Base-by-base conservation (phyloP, 53 echinoderm and acorn worm species). In the Antedon mediterranea region DNA sequence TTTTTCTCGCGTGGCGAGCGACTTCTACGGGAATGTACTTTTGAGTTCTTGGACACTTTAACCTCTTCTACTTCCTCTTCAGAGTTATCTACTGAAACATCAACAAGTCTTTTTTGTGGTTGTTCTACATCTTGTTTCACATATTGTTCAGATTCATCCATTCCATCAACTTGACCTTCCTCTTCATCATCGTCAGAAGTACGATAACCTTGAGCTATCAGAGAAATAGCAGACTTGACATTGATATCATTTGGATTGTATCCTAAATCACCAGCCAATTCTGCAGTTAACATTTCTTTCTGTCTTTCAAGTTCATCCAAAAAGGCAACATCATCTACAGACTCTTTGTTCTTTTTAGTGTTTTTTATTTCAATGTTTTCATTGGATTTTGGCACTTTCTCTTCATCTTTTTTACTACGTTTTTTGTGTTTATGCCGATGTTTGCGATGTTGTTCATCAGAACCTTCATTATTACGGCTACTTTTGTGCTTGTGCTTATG, bases 221-320 rank as follows among this genome's bases (percentile, higher is more conserved):
- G 43, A 77, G 83, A 81, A 84, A 88, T 85, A 13, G 82, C 90
- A 28, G 94, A 91, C 75, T 89, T 81, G 75, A 84, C 78, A 75
- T 88, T 82, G 30, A 86, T 78, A 32, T 82, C 86, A 34, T 84
- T 80, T 29, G 84, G 84, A 41, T 79, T 80, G 37, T 43, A 30
- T 72, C 86, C 87, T 72, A 80, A 83, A 80, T 87, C 81, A 71
- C 78, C 87, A 80, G 87, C 82, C 34, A 97, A 82, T 72, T 92
- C 89, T 4, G 89, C 90, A 83, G 92, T 92, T 18, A 97, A 78
- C 23, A 89, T 84, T 11, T 87, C 85, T 71, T 97, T 97, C 82
- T 97, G 97, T 79, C 92, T 92, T 76, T 92, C 97, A 31, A 97
- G 85, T 28, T 89, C 97, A 29, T 85, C 90, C 72, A 97, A 72